Evolutionary conservation across 1,140 invertebrate species (phyloP), one percentile per base, ranked within the genome.

Genomic region (Heterodera carotae): DNA sequence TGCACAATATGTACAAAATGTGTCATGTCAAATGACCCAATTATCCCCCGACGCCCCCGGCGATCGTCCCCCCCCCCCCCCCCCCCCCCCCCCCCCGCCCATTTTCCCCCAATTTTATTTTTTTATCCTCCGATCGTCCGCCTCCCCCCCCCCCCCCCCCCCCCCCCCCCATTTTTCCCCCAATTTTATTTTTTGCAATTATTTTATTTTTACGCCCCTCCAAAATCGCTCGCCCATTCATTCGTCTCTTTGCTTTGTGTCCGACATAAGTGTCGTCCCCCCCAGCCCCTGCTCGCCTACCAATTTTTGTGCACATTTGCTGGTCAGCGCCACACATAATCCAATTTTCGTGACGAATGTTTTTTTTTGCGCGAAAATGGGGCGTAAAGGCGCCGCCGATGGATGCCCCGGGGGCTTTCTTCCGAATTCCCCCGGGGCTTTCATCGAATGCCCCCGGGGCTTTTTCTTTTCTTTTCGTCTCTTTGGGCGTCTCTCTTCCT

Each of bases 321-420:
- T 53, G 48, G 48, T 53, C 48, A 53, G 48, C 48, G 48, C 48
- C 48, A 53, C 48, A 53, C 48, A 53, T 53, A 53, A 53, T 53
- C 48, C 48, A 53, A 53, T 53, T 53, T 53, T 53, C 48, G 48
- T 12, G 48, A 22, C 18, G 48, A 53, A 53, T 53, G 48, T 53
- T 53, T 53, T 53, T 53, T 53, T 53, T 53, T 43, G 39, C 39
- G 48, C 6, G 48, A 53, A 53, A 53, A 53, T 53, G 48, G 48
- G 48, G 48, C 48, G 48, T 5, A 53, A 53, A 53, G 48, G 12
- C 48, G 22, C 15, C 48, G 48, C 15, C 6, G 12, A 53, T 53
- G 48, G 22, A 53, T 53, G 48, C 48, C 48, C 39, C 39, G 39
- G 39, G 39, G n/a, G 39, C 39, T 8, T 39, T 39, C 39, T 8